Evolutionary conservation across 1,140 invertebrate species (phyloP).

Genomic region (Drosophila albomicans): DNA sequence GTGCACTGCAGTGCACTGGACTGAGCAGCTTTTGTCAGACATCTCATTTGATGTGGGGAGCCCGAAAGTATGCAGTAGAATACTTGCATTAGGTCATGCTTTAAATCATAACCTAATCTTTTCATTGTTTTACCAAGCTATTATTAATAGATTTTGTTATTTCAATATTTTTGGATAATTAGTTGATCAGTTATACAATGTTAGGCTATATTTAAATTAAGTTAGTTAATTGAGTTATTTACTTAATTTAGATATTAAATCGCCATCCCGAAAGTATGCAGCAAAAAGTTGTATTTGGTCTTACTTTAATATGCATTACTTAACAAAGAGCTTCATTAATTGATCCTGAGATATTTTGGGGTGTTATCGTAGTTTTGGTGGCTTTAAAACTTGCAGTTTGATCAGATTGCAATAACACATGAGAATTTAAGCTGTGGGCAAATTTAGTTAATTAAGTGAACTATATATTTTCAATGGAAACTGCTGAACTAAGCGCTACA

Average conservation of each 20-base stretch:
- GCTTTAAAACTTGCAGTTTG: not conserved
- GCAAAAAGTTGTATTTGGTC: conserved; percentile 10
- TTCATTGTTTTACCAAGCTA: too few species aligned
- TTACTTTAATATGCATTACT: not conserved
- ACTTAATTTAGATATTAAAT: too few species aligned
- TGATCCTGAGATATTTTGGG: not conserved
- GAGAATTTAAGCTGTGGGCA: conserved; percentile 7
- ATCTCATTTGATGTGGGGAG: not conserved
- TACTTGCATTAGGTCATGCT: too few species aligned
- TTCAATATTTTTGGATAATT: too few species aligned
- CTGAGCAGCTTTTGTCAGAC: conserved; percentile 23
- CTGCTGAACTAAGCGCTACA: conserved; percentile 50
- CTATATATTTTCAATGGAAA: conserved; percentile 33
- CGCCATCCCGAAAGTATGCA: conserved; percentile 56
- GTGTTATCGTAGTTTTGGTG: not conserved
- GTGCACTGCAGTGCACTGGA: not conserved
- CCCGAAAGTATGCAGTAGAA: conserved; percentile 61
- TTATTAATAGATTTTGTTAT: too few species aligned
- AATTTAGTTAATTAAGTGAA: conserved; percentile 27
- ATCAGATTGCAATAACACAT: not conserved
- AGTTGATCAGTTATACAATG: too few species aligned
- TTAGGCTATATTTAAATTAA: too few species aligned
- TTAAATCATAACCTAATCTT: too few species aligned
- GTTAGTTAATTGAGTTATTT: too few species aligned
- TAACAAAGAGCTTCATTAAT: not conserved